Percentiles rank a stretch among this genome's conserved stretches.
These are phyloP conservation scores for Pantala flavescens DNA, from an alignment of 1,140 invertebrate genomes.

Conservation along the genomic window DNA sequence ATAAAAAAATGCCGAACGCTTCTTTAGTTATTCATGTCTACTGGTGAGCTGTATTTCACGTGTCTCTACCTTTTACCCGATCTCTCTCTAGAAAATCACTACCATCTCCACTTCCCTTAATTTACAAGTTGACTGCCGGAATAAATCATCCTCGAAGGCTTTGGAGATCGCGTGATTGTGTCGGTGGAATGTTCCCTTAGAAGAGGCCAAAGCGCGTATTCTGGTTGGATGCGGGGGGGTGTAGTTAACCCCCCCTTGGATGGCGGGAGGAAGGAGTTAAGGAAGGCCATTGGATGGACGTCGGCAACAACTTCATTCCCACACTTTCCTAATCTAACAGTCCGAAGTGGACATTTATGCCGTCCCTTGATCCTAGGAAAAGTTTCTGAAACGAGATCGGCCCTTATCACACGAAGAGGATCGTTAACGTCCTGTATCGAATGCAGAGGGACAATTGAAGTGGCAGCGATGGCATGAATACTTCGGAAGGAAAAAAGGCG, in stretches of 20 bases:
- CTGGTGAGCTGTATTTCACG: not conserved
- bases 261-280: not conserved
- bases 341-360: too few relatives aligned
- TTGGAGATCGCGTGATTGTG: conserved; percentile 3
- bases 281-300: not conserved
- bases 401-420: too few relatives aligned
- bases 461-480: too few relatives aligned
- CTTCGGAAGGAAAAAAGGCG: too few relatives aligned
- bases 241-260: too few relatives aligned
- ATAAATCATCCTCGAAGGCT: not conserved
- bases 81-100: not conserved
- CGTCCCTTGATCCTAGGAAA: too few relatives aligned
- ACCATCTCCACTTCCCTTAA: not conserved
- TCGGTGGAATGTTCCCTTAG: not conserved
- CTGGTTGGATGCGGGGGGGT: too few relatives aligned
- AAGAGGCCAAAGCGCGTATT: not conserved
- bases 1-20: not conserved
- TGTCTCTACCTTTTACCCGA: not conserved
- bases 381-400: too few relatives aligned
- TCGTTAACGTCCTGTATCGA: too few relatives aligned
- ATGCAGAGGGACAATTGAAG: too few relatives aligned
- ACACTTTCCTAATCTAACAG: too few relatives aligned
- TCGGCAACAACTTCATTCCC: too few relatives aligned
- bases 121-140: not conserved
- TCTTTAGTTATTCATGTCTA: not conserved